These are phyloP conservation scores for Tenthredo scrophulariae DNA, from an alignment of 2,888 invertebrate species.

Conservation along the genomic window DNA sequence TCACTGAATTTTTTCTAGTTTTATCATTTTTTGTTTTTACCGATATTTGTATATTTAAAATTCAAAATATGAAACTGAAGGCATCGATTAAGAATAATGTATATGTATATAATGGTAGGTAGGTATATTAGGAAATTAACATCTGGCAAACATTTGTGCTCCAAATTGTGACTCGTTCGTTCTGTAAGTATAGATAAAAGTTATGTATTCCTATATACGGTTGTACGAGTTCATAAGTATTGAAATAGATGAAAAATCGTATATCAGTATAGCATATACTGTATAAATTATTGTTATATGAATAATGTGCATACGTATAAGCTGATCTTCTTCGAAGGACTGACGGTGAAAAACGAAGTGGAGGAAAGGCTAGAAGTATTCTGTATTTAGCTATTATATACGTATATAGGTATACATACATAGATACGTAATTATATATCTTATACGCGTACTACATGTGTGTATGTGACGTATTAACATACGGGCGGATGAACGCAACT, in stretches of 20 bases:
- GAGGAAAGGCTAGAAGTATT: background rate
- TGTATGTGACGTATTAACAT: background rate
- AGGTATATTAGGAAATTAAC: background rate
- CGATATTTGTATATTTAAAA: background rate
- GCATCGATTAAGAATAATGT: background rate
- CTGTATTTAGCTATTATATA: background rate
- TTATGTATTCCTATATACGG: background rate
- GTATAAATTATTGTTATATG: background rate
- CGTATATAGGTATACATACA: background rate
- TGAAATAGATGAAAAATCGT: background rate
- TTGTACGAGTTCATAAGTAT: background rate
- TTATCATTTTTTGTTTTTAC: background rate
- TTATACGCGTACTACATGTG: background rate
- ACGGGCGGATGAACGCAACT: constrained; percentile 25
- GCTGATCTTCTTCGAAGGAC: background rate
- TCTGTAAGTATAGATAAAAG: background rate
- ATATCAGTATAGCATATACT: background rate
- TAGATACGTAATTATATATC: background rate
- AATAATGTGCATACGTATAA: background rate
- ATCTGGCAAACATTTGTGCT: constrained; percentile 36
- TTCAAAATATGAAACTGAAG: background rate
- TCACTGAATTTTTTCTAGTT: background rate
- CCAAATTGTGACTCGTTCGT: background rate
- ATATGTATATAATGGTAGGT: background rate
- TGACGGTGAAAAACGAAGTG: background rate